Evolutionary conservation across 1,140 invertebrate genomes (phyloP).

Genomic region (Batillaria attramentaria): DNA sequence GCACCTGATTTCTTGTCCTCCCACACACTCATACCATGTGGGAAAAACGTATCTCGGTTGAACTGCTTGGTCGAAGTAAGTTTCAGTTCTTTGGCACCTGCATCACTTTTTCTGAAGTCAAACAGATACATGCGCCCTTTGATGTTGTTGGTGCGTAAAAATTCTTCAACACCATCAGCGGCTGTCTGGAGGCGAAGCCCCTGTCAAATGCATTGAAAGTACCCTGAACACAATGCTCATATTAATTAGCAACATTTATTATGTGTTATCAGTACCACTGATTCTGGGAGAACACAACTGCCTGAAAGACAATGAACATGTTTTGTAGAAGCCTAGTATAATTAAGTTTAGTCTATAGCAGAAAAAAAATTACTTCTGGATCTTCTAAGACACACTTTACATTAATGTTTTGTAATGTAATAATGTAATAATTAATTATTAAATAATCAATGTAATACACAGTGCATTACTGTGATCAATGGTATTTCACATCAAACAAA

Average conservation of each 20-base stretch:
- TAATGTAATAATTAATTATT: too few species aligned
- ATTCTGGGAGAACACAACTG: not conserved
- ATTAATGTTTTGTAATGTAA: too few species aligned
- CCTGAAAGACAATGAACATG: not conserved
- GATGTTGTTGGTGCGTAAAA: slow-evolving; percentile 37
- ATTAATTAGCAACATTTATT: not conserved
- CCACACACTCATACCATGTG: slow-evolving; percentile 55
- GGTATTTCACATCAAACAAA: too few species aligned
- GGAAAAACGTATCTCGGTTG: slow-evolving; percentile 43
- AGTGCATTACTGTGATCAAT: too few species aligned
- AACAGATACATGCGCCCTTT: slow-evolving; percentile 49
- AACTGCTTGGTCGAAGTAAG: slow-evolving; percentile 40
- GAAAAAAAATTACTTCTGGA: not conserved
- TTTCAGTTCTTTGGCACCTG: slow-evolving; percentile 38
- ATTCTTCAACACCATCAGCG: slow-evolving; percentile 20
- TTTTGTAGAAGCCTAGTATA: not conserved
- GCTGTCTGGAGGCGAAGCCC: slow-evolving; percentile 30
- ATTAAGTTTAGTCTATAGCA: not conserved
- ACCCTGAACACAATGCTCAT: not conserved
- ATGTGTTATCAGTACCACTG: not conserved
- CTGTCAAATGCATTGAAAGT: slow-evolving; percentile 22
- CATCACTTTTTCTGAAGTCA: slow-evolving; percentile 42
- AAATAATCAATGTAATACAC: too few species aligned
- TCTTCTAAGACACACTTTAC: too few species aligned
- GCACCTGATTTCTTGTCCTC: slow-evolving; percentile 51